These are phyloP conservation scores for Plodia interpunctella DNA, from an alignment of 1,140 invertebrate genomes.

Conservation along the genomic window DNA sequence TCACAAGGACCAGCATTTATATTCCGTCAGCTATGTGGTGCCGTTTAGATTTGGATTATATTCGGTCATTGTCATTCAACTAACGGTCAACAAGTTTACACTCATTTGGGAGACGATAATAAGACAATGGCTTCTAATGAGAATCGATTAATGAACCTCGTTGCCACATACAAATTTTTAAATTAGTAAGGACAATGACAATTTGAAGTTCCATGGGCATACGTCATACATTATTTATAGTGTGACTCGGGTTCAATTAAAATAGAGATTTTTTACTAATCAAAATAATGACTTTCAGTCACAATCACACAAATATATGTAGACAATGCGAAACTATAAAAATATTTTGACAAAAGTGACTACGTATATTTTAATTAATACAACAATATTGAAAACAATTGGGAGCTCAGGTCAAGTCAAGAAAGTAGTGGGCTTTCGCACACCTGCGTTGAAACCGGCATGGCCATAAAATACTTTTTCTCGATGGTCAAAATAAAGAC, in stretches of 20 bases:
- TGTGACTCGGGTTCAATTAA: not conserved
- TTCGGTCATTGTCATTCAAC: conserved; percentile 69
- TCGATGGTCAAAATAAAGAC: too few species aligned
- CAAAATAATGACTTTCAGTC: too few species aligned
- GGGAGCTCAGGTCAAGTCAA: too few species aligned
- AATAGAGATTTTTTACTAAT: too few species aligned
- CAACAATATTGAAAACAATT: too few species aligned
- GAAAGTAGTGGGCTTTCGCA: too few species aligned
- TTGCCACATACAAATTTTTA: not conserved
- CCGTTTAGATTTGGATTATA: conserved; percentile 76
- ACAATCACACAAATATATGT: too few species aligned
- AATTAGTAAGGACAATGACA: not conserved
- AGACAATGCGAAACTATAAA: too few species aligned
- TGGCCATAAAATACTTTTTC: too few species aligned
- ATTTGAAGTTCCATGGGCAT: not conserved
- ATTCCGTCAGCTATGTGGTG: conserved; percentile 63
- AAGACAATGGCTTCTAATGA: conserved; percentile 44
- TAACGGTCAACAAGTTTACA: conserved; percentile 50
- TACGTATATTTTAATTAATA: too few species aligned
- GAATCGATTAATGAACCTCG: conserved; percentile 17
- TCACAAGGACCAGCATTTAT: conserved; percentile 72
- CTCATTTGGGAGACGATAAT: conserved; percentile 67
- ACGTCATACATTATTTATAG: not conserved
- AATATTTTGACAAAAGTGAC: too few species aligned
- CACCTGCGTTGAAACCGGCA: too few species aligned